Percentiles rank a stretch among this genome's conserved stretches.
Evolutionary conservation across 2,888 invertebrate genomes (phyloP).

Genomic region (Caenorhabditis doughertyi): DNA sequence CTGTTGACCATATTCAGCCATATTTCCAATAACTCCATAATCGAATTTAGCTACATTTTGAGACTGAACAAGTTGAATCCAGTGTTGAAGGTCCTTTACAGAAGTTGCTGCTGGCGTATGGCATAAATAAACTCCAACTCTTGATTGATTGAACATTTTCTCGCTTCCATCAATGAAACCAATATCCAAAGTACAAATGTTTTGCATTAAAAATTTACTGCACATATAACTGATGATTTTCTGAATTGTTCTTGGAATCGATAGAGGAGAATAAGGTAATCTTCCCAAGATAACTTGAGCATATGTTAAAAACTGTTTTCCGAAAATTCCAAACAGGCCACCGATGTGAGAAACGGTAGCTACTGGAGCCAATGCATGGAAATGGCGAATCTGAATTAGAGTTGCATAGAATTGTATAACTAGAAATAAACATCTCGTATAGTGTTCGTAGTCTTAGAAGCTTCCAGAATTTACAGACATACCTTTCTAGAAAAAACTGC

Average conservation of each 20-base stretch:
- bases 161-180: slow-evolving; percentile 72
- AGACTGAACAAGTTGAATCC: slow-evolving; percentile 67
- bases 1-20: slow-evolving; percentile 61
- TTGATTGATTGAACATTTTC: slow-evolving; percentile 67
- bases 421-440: not conserved
- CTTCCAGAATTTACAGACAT: too few relatives aligned
- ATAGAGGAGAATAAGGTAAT: slow-evolving; percentile 67
- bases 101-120: slow-evolving; percentile 74
- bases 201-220: slow-evolving; percentile 62
- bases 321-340: slow-evolving; percentile 73
- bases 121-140: slow-evolving; percentile 70
- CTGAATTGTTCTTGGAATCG: slow-evolving; percentile 63
- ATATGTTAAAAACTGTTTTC: slow-evolving; percentile 50
- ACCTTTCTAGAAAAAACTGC: slow-evolving; percentile 73
- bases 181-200: slow-evolving; percentile 70
- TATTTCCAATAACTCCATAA: slow-evolving; percentile 65
- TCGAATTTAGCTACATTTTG: slow-evolving; percentile 70
- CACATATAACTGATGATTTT: slow-evolving; percentile 65
- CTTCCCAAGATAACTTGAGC: slow-evolving; percentile 60
- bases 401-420: too few relatives aligned
- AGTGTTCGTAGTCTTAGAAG: not conserved
- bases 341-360: slow-evolving; percentile 81
- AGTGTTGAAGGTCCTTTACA: slow-evolving; percentile 69
- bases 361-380: slow-evolving; percentile 82
- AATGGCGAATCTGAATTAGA: slow-evolving; percentile 75